These are phyloP conservation scores for Ovibos moschatus DNA, from an alignment of 2,113 vertebrate genomes.

Conservation along the genomic window DNA sequence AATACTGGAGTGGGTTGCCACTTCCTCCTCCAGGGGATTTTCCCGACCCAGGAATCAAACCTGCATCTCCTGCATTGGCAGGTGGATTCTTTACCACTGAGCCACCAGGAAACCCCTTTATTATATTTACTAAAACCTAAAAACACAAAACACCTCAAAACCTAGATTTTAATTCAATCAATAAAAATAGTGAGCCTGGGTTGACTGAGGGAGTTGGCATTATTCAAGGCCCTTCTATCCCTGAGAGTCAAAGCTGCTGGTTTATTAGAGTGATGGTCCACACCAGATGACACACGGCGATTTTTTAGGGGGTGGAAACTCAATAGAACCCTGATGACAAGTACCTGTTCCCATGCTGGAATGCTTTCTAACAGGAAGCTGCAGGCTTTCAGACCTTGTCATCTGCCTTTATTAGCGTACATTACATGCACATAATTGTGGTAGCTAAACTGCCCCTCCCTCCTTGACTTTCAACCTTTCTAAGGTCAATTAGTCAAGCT, in stretches of 20 bases:
- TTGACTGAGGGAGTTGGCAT: not conserved
- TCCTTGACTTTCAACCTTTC: conserved; percentile 3
- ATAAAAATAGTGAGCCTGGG: not conserved
- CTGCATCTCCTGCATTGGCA: not conserved
- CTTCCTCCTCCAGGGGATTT: not conserved
- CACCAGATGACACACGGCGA: not conserved
- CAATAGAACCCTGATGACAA: not conserved
- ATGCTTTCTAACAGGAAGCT: conserved; percentile 34
- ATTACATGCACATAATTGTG: not conserved
- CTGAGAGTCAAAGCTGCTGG: not conserved
- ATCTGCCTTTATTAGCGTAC: not conserved
- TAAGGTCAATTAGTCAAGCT: not conserved
- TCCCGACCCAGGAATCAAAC: not conserved
- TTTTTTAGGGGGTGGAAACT: not conserved
- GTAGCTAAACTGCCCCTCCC: not conserved
- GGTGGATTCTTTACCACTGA: not conserved
- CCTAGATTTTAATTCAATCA: not conserved
- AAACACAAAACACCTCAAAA: not conserved
- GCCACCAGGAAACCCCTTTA: not conserved
- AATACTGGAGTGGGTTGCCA: not conserved
- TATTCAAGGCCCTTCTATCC: not conserved
- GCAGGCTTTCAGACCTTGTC: not conserved
- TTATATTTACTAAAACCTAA: not conserved
- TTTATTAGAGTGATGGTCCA: not conserved
- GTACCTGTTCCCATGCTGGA: not conserved